A percentile compares a stretch with the other conserved stretches of the same genome.
phyloP scores from a whole-genome alignment of 2,113 vertebrate species.

The Elephantulus edwardii region DNA sequence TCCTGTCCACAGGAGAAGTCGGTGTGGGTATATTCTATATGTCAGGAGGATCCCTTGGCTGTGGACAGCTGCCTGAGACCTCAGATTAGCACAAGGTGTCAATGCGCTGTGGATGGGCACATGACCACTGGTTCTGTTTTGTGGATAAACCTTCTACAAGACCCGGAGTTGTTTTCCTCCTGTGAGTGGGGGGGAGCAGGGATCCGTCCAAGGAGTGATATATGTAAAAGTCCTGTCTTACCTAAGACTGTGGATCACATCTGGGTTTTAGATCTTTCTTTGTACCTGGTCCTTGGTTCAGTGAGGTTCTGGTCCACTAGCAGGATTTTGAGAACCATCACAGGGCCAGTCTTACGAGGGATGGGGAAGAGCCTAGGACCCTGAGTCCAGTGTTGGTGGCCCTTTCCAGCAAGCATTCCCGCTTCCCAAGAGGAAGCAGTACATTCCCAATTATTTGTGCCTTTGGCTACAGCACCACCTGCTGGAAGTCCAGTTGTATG shows the following conservation, averaged over 20 bases:
- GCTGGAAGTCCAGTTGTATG: slow-evolving; percentile 9
- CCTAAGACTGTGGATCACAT: background rate
- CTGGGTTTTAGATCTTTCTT: too few species aligned
- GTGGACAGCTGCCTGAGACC: background rate
- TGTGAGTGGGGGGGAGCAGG: background rate
- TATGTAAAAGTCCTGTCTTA: background rate
- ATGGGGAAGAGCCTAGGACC: background rate
- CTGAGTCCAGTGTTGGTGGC: too few species aligned
- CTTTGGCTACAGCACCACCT: slow-evolving; percentile 71
- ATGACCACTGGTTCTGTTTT: background rate
- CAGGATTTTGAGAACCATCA: background rate
- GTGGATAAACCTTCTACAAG: background rate
- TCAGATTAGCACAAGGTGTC: background rate
- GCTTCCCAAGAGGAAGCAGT: background rate
- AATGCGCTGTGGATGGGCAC: rapidly evolving
- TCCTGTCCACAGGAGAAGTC: background rate
- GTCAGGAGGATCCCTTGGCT: background rate
- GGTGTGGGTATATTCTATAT: background rate
- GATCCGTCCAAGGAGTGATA: background rate
- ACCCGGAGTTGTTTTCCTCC: background rate
- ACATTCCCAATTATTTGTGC: rapidly evolving
- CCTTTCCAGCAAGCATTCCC: background rate
- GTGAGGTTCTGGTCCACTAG: background rate
- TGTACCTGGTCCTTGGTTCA: background rate
- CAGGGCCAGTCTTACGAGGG: background rate